Base-by-base conservation (phyloP, 2,888 invertebrate species). In the Stenolophus ochropezus region DNA sequence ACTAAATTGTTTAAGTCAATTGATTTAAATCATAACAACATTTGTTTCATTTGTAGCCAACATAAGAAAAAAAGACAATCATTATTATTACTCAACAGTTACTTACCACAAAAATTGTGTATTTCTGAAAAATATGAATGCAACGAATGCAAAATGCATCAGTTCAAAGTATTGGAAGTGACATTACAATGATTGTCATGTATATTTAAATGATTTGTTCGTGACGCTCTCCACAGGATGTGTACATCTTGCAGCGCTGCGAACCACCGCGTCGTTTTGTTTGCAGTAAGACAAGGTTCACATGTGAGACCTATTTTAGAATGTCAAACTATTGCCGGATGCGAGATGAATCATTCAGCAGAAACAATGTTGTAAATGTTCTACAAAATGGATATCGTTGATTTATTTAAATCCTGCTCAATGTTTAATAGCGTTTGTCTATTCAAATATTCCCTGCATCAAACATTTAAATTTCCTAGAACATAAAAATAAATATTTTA, bases 261-360 rank as follows among this genome's bases (percentile, higher is more conserved):
- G 11, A 42, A 42, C 33, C 6, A 42, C 11, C 11, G 11, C 11
- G 33, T 42, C 33, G 16, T 69, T 69, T 33, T 69, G 27, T 61
- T 61, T 61, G 16, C 61, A 25, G 14, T 14, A n/a, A 16, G 14
- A 16, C 33, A 33, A 14, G 65, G 2, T 11, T 27, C 65, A 33
- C 33, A 27, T 69, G 65, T 33, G 65, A 33, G 65, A 69, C 65
- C 65, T 69, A 69, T 69, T 69, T 69, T 69, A 69, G 33, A 69
- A 69, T 33, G 27, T 14, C 65, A 18, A 33, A 18, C 33, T 27
- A 58, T 23, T 27, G n/a, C 61, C 23, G 25, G 25, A 21, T 61
- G 8, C 65, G 16, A 11, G 65, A 69, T 69, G 65, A 69, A 69
- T 69, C 65, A 69, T 69, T 33, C 16, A 69, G 27, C 4, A 18